Evolutionary conservation across 2,888 invertebrate genomes (phyloP).

Genomic region (Pyrrhosoma nymphula): DNA sequence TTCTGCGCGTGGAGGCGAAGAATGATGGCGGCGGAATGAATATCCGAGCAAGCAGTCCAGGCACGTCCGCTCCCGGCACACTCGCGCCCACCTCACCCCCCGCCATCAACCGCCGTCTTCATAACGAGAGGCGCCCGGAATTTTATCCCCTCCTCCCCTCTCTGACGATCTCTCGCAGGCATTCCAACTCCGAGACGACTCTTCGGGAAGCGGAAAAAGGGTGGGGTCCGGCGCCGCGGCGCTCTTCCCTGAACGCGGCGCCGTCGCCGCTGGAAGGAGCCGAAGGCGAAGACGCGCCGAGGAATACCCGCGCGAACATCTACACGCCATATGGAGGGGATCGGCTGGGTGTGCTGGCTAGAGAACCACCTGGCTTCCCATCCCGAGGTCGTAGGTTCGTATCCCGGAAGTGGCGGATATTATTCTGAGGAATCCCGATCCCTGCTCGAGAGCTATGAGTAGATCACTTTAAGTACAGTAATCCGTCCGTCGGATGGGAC

Average conservation of each 20-base stretch:
- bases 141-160: neutral
- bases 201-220: neutral
- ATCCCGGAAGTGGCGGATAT: too few relatives aligned
- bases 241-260: neutral
- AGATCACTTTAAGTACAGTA: too few relatives aligned
- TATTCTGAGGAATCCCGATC: too few relatives aligned
- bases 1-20: neutral
- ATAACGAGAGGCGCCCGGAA: slow-evolving; percentile 10
- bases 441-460: too few relatives aligned
- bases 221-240: neutral
- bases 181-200: neutral
- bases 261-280: too few relatives aligned
- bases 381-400: too few relatives aligned
- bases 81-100: neutral
- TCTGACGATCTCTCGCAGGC: neutral
- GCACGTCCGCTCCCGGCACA: neutral
- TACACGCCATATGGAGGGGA: too few relatives aligned
- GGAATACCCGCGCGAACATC: too few relatives aligned
- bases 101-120: slow-evolving; percentile 17
- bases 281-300: neutral
- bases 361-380: too few relatives aligned
- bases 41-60: neutral
- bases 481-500: too few relatives aligned
- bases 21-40: neutral
- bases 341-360: too few relatives aligned